Conservation (phyloP, 1,140 invertebrate species). For the Parasteatoda tepidariorum region DNA sequence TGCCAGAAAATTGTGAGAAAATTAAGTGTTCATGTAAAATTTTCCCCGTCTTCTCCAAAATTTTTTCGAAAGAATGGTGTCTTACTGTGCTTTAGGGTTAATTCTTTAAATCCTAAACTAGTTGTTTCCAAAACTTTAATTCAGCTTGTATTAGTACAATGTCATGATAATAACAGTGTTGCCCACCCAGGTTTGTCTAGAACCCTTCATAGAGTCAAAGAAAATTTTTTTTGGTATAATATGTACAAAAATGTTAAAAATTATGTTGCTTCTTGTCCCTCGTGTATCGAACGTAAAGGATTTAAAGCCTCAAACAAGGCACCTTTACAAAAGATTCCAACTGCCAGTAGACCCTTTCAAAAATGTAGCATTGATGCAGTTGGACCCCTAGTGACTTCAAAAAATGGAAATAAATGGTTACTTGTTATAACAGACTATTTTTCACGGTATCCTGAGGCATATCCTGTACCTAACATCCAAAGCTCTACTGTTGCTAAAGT, state of each 20-base stretch:
- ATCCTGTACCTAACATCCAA: background rate
- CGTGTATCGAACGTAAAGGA: background rate
- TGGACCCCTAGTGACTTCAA: background rate
- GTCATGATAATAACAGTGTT: background rate
- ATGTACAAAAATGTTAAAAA: background rate
- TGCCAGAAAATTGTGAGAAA: background rate
- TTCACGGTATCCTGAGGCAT: background rate
- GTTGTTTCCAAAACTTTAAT: background rate
- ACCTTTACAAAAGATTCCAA: background rate
- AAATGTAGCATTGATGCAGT: background rate
- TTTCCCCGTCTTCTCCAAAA: background rate
- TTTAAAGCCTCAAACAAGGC: background rate
- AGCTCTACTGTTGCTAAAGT: background rate
- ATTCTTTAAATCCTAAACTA: background rate
- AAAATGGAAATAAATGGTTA: background rate
- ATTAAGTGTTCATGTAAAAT: background rate
- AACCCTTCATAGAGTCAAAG: background rate
- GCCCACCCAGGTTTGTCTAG: background rate
- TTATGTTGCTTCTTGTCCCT: background rate
- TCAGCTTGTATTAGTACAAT: background rate
- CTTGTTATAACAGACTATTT: background rate
- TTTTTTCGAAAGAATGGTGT: background rate
- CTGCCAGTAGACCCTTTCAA: background rate
- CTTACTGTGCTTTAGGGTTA: background rate
- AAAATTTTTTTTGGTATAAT: slow-evolving; percentile 1